Conservation (phyloP, 1,140 invertebrate genomes). For the Cotesia chilonis region DNA sequence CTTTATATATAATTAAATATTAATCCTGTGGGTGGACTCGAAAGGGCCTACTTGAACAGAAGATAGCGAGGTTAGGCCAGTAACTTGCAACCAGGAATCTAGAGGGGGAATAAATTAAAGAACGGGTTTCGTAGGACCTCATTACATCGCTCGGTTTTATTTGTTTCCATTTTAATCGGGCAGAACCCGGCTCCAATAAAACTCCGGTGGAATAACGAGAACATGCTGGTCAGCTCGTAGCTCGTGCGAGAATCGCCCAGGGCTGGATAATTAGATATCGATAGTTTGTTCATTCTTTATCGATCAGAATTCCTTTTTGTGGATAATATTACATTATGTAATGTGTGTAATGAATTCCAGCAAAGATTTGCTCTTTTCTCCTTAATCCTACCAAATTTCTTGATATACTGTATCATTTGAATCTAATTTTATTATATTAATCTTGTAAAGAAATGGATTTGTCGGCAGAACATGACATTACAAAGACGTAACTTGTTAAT, state of each 20-base stretch:
- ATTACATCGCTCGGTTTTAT: conserved; percentile 54
- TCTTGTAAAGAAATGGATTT: not conserved
- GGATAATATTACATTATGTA: too few species aligned
- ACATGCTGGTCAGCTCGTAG: not conserved
- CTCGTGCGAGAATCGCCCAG: conserved; percentile 35
- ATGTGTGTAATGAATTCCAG: too few species aligned
- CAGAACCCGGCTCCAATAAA: not conserved
- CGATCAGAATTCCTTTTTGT: not conserved
- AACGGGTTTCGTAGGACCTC: conserved; percentile 57
- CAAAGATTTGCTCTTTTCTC: too few species aligned
- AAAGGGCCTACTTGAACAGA: too few species aligned
- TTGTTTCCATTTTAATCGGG: conserved; percentile 59
- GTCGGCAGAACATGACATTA: not conserved
- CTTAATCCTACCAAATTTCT: too few species aligned
- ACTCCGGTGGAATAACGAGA: not conserved
- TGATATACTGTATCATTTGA: not conserved
- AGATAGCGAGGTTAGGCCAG: not conserved
- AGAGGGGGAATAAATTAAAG: conserved; percentile 57
- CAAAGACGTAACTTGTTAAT: conserved; percentile 11
- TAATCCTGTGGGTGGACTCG: too few species aligned
- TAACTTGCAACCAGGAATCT: not conserved
- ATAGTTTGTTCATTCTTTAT: conserved; percentile 16
- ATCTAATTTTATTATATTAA: conserved; percentile 4
- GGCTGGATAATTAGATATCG: conserved; percentile 35
- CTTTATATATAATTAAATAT: too few species aligned